Percentiles rank a stretch among this genome's conserved stretches.
These are phyloP conservation scores for Monopis laevigella DNA, from an alignment of 2,888 invertebrate genomes.

Conservation along the genomic window DNA sequence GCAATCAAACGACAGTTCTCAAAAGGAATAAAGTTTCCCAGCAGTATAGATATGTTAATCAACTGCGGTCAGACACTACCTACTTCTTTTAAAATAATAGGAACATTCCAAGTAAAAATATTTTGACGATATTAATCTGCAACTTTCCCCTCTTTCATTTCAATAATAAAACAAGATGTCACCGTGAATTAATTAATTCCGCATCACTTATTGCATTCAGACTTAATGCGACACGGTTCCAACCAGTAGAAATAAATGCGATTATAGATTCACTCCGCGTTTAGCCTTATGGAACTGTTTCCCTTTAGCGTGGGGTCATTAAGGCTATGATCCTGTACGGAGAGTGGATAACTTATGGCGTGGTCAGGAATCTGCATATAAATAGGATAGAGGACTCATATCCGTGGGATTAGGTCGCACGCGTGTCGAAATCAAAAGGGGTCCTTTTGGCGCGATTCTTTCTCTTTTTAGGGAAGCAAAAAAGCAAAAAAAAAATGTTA, in stretches of 20 bases:
- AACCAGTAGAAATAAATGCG: conserved; percentile 20
- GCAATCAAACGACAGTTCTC: no score
- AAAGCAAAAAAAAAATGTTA: no score
- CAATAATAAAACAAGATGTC: conserved; percentile 54
- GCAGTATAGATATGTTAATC: no score
- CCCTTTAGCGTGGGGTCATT: conserved; percentile 55
- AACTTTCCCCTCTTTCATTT: conserved; percentile 25
- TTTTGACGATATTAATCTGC: conserved; percentile 34
- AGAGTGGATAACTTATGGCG: conserved; percentile 58
- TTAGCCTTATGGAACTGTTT: conserved; percentile 28
- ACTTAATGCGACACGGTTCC: conserved; percentile 37
- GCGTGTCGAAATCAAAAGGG: no score
- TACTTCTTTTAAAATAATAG: no score
- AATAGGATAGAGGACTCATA: conserved; percentile 50
- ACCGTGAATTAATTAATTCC: conserved; percentile 54
- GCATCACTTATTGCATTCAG: conserved; percentile 37
- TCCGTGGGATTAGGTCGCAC: conserved; percentile 16
- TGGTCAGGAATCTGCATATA: conserved; percentile 63
- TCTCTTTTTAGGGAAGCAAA: no score
- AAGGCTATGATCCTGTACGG: conserved; percentile 54
- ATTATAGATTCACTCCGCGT: conserved; percentile 35
- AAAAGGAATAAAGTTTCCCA: no score
- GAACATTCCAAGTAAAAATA: not conserved
- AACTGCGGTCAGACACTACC: no score
- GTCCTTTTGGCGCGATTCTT: no score